Evolutionary conservation across 2,888 invertebrate species (phyloP).

Genomic region (Timandra comae): DNA sequence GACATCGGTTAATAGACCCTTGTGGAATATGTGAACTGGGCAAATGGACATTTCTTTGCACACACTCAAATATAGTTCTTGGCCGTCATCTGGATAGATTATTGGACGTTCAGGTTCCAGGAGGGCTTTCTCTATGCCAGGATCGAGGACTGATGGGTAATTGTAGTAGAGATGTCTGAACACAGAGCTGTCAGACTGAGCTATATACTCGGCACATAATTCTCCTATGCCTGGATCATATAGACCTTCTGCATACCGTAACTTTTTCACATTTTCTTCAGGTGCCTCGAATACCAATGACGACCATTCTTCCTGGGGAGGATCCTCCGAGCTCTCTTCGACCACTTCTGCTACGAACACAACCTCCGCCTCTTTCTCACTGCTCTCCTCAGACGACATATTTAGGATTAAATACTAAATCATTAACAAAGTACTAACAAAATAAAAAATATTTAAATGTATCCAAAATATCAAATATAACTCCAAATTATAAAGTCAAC

Average conservation of each 20-base stretch:
- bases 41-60: slow-evolving; percentile 49
- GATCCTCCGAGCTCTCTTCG: slow-evolving; percentile 43
- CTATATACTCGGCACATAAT: slow-evolving; percentile 45
- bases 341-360: slow-evolving; percentile 20
- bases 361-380: slow-evolving; percentile 2
- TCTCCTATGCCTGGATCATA: slow-evolving; percentile 49
- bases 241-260: slow-evolving; percentile 30
- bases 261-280: slow-evolving; percentile 34
- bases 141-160: slow-evolving; percentile 53
- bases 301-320: slow-evolving; percentile 53
- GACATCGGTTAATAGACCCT: slow-evolving; percentile 29
- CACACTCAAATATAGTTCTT: slow-evolving; percentile 43
- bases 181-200: slow-evolving; percentile 46
- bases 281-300: slow-evolving; percentile 34
- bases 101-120: slow-evolving; percentile 28
- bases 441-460: too few species aligned
- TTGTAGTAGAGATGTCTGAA: slow-evolving; percentile 47
- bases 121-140: slow-evolving; percentile 49
- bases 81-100: slow-evolving; percentile 49
- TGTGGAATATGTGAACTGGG: slow-evolving; percentile 41
- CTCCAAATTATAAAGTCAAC: too few species aligned
- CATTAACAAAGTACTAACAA: too few species aligned
- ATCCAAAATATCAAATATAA: too few species aligned
- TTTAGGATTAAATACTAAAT: too few species aligned
- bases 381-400: too few species aligned